Evolutionary conservation across 2,888 invertebrate genomes (phyloP).

Genomic region (Suillia variegata): DNA sequence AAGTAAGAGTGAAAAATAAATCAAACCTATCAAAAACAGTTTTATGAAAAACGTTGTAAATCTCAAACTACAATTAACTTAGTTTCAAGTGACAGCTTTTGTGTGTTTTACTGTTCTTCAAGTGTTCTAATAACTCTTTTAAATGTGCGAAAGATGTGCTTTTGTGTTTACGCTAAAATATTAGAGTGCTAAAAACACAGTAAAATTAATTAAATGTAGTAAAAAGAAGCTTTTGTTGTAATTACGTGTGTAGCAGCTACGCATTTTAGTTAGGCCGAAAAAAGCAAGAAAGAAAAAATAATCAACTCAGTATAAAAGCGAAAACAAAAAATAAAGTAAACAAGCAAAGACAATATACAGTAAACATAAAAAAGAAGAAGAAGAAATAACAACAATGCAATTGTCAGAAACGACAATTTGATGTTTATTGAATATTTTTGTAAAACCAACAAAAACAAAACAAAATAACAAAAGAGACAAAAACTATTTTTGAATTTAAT

Average conservation of each 20-base stretch:
- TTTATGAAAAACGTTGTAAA: too few species aligned
- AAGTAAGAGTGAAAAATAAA: neutral
- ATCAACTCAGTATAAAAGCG: conserved; percentile 3
- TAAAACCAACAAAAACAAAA: conserved; percentile 5
- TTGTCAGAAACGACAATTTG: neutral
- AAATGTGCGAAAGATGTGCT: too few species aligned
- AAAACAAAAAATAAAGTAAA: conserved; percentile 24
- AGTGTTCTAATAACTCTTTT: too few species aligned
- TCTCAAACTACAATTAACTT: too few species aligned
- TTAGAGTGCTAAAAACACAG: too few species aligned
- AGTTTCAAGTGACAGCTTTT: too few species aligned
- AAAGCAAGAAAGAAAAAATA: conserved; percentile 5
- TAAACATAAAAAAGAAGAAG: neutral
- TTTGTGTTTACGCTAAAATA: too few species aligned
- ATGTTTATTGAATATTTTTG: conserved; percentile 2
- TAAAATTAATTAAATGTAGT: too few species aligned
- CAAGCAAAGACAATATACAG: conserved; percentile 31
- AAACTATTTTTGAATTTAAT: conserved; percentile 11
- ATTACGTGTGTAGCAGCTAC: neutral
- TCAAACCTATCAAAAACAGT: too few species aligned
- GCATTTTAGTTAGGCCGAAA: conserved; percentile 9
- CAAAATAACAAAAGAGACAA: neutral
- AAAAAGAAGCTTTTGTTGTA: conserved; percentile 1
- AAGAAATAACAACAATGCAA: conserved; percentile 4
- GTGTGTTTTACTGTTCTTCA: too few species aligned